A percentile compares a stretch with the other conserved stretches of the same genome.
phyloP scores from a whole-genome alignment of 2,113 vertebrate genomes.

The Nicator chloris region DNA sequence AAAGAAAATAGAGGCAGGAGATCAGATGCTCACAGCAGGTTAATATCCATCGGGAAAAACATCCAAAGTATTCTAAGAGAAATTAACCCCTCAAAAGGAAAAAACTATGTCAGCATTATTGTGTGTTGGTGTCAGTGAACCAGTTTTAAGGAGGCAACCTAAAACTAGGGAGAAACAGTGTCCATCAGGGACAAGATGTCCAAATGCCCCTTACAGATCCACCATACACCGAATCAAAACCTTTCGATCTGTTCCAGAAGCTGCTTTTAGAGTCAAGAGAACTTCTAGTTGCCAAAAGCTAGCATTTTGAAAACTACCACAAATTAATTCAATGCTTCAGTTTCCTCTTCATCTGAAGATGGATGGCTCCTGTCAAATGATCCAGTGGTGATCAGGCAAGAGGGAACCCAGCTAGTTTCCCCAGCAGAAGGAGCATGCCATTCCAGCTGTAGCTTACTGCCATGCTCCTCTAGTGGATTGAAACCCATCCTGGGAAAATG shows the following conservation, averaged over 20 bases:
- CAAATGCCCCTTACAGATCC: not conserved
- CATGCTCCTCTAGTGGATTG: not conserved
- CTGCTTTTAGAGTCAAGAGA: not conserved
- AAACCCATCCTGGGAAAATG: not conserved
- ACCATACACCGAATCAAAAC: fast-evolving
- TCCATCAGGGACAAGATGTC: not conserved
- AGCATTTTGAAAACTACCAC: not conserved
- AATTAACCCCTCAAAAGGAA: not conserved
- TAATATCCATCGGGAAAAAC: not conserved
- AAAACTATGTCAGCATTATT: not conserved
- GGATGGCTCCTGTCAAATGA: slow-evolving; percentile 4
- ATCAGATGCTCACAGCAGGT: not conserved
- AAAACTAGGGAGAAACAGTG: not conserved
- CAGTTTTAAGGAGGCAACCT: not conserved
- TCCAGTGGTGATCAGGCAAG: not conserved
- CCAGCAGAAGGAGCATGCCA: not conserved
- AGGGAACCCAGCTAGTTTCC: not conserved
- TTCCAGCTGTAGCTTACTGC: not conserved
- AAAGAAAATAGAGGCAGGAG: not conserved
- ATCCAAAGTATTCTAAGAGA: not conserved
- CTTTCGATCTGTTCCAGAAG: not conserved
- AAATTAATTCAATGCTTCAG: not conserved
- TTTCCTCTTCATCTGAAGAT: slow-evolving; percentile 13
- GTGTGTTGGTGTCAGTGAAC: not conserved
- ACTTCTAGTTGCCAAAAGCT: not conserved